A percentile compares a stretch with the other conserved stretches of the same genome.
These are phyloP conservation scores for Augochlorella aurata DNA, from an alignment of 2,888 invertebrate species.

Conservation along the genomic window DNA sequence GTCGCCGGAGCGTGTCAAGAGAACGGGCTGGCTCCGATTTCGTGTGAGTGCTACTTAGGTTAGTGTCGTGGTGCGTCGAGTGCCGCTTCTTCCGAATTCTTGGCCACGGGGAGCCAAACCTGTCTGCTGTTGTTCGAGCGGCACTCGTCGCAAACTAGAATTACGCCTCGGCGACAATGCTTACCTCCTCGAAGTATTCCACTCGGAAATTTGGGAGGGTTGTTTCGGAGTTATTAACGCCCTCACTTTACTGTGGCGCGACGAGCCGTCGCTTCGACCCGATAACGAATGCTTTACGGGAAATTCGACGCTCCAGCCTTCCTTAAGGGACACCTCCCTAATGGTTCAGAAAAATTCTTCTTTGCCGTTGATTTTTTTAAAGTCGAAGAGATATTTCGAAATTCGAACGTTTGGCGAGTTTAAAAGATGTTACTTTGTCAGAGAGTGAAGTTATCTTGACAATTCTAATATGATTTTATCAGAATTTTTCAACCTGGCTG, in stretches of 20 bases:
- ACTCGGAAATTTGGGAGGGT: neutral
- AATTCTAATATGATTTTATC: too few relatives aligned
- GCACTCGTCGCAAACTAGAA: neutral
- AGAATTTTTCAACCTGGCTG: too few relatives aligned
- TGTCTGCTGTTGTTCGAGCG: neutral
- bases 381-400: too few relatives aligned
- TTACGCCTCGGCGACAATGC: conserved; percentile 6
- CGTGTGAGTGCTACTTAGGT: conserved; percentile 44
- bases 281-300: too few relatives aligned
- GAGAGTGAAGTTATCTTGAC: too few relatives aligned
- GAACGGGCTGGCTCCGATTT: conserved; percentile 46
- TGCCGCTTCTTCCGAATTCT: conserved; percentile 38
- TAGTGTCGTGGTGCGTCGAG: conserved; percentile 27
- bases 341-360: too few relatives aligned
- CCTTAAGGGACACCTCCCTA: too few relatives aligned
- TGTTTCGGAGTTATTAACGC: neutral
- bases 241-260: neutral
- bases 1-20: conserved; percentile 21
- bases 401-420: too few relatives aligned
- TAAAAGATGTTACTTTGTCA: too few relatives aligned
- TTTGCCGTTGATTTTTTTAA: too few relatives aligned
- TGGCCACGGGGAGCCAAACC: conserved; percentile 18
- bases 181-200: neutral
- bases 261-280: neutral
- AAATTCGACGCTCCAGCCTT: too few relatives aligned